These are phyloP conservation scores for Poicephalus gulielmi DNA, from an alignment of 2,113 vertebrate species.

Conservation along the genomic window DNA sequence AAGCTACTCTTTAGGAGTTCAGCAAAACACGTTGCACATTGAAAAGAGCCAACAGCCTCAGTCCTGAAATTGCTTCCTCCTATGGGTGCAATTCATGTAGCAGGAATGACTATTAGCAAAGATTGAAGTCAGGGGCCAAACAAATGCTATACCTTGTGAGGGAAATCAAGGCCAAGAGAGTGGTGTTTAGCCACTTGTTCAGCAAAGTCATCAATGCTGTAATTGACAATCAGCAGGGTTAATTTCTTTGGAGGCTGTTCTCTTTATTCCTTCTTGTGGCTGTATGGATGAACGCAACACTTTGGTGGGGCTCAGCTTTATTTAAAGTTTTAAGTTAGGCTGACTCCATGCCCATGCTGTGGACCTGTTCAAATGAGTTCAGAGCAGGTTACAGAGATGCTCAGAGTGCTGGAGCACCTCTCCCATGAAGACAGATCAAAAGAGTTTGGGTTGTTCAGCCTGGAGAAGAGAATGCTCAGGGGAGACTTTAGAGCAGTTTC, in stretches of 20 bases:
- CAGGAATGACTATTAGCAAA: background rate
- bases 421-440: background rate
- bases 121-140: background rate
- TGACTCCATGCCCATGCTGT: background rate
- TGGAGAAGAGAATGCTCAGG: background rate
- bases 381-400: background rate
- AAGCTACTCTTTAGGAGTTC: background rate
- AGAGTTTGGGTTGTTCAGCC: background rate
- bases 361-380: background rate
- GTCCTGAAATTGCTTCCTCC: background rate
- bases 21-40: background rate
- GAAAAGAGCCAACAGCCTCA: background rate
- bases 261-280: background rate
- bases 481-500: background rate
- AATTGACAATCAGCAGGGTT: background rate
- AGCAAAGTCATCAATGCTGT: background rate
- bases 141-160: background rate
- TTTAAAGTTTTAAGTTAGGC: background rate
- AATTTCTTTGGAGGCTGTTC: background rate
- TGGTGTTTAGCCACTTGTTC: background rate
- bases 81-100: background rate
- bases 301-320: background rate
- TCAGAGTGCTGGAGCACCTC: background rate
- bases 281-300: background rate
- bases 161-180: background rate